Conservation (phyloP, 2,113 vertebrate genomes). For the Rhizomys pruinosus region DNA sequence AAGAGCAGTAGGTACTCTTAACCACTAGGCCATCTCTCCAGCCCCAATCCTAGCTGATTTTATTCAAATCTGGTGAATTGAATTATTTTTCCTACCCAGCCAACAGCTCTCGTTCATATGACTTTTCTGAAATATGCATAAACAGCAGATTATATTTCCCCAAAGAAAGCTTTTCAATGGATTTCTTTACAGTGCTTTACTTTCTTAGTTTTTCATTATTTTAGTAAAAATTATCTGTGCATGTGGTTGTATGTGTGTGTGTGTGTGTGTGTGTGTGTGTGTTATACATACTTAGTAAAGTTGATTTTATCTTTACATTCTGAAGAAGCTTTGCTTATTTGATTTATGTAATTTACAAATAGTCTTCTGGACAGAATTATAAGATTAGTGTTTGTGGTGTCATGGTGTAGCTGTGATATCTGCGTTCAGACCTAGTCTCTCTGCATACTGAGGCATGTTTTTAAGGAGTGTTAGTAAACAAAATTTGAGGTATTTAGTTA, state of each 20-base stretch:
- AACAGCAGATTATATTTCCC: background rate
- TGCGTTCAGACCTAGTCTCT: background rate
- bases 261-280: background rate
- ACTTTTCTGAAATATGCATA: background rate
- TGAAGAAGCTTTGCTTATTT: constrained; percentile 24
- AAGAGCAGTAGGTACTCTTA: no score
- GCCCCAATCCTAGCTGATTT: background rate
- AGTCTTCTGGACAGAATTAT: background rate
- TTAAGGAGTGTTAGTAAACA: background rate
- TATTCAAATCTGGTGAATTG: background rate
- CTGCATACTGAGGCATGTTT: background rate
- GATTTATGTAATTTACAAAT: constrained; percentile 5
- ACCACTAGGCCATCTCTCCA: no score
- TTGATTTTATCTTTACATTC: constrained; percentile 33
- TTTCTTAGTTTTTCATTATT: background rate
- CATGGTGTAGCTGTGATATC: background rate
- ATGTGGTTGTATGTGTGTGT: background rate
- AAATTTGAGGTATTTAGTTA: background rate
- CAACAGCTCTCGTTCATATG: background rate
- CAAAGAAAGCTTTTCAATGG: background rate
- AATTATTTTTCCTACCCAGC: background rate
- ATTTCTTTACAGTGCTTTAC: background rate
- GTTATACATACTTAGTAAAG: background rate
- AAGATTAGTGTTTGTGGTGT: background rate
- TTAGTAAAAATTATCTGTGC: no score